Conservation (phyloP, 2,797 vertebrate genomes). For the Falco columbarius region DNA sequence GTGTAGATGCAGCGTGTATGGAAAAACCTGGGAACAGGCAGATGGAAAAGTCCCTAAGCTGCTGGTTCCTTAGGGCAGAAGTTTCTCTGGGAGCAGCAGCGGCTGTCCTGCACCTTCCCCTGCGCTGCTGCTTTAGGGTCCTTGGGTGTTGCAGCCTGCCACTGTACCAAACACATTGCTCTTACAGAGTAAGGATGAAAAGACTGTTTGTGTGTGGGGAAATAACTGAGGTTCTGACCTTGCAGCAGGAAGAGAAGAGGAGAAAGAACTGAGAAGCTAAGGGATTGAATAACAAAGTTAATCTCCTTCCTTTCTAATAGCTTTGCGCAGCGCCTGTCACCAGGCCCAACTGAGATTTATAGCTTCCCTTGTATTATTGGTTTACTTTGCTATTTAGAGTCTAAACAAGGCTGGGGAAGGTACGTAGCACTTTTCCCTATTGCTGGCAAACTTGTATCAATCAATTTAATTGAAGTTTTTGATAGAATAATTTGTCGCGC, state of each 20-base stretch:
- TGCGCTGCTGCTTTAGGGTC: not conserved
- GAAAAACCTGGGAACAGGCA: not conserved
- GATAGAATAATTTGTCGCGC: conserved; percentile 28
- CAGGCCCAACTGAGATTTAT: conserved; percentile 48
- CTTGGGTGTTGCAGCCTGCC: not conserved
- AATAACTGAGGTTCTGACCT: not conserved
- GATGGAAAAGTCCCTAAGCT: not conserved
- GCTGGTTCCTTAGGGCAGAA: not conserved
- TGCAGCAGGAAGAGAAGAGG: not conserved
- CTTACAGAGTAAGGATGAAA: not conserved
- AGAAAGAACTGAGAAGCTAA: not conserved
- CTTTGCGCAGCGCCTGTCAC: conserved; percentile 39
- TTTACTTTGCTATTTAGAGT: conserved; percentile 56
- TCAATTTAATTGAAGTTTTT: conserved; percentile 56
- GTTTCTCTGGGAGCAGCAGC: not conserved
- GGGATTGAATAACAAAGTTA: not conserved
- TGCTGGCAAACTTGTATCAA: conserved; percentile 44
- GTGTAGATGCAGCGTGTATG: not conserved
- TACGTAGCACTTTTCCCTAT: not conserved
- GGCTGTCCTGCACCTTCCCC: not conserved
- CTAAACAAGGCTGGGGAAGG: conserved; percentile 44
- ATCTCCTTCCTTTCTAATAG: conserved; percentile 52
- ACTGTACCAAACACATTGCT: not conserved
- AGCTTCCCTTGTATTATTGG: conserved; percentile 42
- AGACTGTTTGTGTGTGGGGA: not conserved